Evolutionary conservation across 2,888 invertebrate genomes (phyloP), one percentile per base, ranked within the genome.

Genomic region (Ferrisia virgata): DNA sequence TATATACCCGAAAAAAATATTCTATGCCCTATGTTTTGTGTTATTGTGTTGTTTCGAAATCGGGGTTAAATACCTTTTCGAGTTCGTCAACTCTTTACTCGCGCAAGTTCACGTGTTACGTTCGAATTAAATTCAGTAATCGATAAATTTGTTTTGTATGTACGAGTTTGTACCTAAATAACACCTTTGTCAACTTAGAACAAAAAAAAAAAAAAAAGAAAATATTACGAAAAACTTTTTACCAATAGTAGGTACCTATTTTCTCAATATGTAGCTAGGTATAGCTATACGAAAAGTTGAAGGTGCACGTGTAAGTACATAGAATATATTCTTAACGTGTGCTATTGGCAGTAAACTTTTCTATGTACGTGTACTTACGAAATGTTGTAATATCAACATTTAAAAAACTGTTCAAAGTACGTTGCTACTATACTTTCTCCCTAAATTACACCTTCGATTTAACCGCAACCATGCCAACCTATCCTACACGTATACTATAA

Each of bases 101-200:
- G 28, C 28, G 28, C 25, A 6, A 64, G 64, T 64, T 64, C 64
- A 64, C 64, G 64, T 64, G 64, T 64, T 28, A 64, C n/a, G 64
- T 64, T 64, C 64, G 64, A 64, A 64, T 64, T 64, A 28, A 64
- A 64, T 64, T 64, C 28, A 64, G 28, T 64, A 64, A 64, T 64
- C 64, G 64, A 64, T 64, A 64, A 64, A 64, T 28, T 15, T 28
- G 15, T 15, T 28, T 64, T 64, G 13, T 64, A 9, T 58, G 53
- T 53, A 53, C 53, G 22, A 22, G 22, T 22, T 6, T 22, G 9
- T 13, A 53, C 53, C 2, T 36, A 36, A 22, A 40, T 40, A 40
- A 40, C 40, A 13, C 40, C n/a, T n/a, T n/a, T 39, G 53, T 53
- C 18, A 8, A 53, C 53, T n/a, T 43, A 13, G 2, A 43, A 43